These are phyloP conservation scores for Phortica magna DNA, from an alignment of 2,888 invertebrate genomes.

Conservation along the genomic window DNA sequence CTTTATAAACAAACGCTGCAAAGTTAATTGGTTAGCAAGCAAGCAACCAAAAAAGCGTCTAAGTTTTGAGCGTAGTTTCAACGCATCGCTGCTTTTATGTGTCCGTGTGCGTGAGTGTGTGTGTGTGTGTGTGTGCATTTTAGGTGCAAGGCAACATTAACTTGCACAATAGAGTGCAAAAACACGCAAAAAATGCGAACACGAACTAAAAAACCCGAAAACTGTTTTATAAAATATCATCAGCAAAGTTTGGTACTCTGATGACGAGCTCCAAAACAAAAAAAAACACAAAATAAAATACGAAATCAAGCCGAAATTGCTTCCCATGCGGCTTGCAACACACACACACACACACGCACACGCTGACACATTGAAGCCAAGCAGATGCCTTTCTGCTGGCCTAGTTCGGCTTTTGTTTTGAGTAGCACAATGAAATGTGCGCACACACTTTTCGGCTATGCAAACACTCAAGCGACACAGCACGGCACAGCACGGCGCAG, in stretches of 20 bases:
- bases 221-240: conserved; percentile 1
- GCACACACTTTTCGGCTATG: neutral
- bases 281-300: neutral
- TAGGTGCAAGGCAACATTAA: conserved; percentile 21
- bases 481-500: neutral
- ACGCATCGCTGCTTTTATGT: neutral
- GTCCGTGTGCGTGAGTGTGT: neutral
- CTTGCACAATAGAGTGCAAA: neutral
- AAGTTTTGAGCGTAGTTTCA: neutral
- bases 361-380: conserved; percentile 57
- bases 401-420: conserved; percentile 39
- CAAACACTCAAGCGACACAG: neutral
- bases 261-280: neutral
- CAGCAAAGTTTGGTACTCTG: neutral
- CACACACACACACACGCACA: neutral
- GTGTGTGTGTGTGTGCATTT: neutral
- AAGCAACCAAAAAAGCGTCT: neutral
- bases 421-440: conserved; percentile 18
- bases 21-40: neutral
- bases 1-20: neutral
- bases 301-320: conserved; percentile 15
- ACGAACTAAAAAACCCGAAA: neutral
- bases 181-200: neutral
- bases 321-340: conserved; percentile 45
- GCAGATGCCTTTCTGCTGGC: conserved; percentile 45